phyloP scores from a whole-genome alignment of 2,797 vertebrate species.

The Remorina albescens region DNA sequence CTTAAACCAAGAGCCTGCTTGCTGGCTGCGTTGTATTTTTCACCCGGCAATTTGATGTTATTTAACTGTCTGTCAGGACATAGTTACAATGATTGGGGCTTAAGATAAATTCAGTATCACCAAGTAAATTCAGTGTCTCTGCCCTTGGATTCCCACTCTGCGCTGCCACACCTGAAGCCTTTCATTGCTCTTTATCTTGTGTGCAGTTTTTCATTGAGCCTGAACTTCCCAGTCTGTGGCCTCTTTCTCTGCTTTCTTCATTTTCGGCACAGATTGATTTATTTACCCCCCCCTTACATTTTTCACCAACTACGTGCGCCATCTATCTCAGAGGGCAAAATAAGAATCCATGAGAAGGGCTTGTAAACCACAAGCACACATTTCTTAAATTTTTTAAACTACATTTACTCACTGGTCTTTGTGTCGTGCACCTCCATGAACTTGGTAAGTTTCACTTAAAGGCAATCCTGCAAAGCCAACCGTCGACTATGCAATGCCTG shows the following conservation, averaged over 20 bases:
- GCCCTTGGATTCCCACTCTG: slow-evolving; percentile 7
- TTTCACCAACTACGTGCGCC: slow-evolving; percentile 38
- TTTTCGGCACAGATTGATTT: slow-evolving; percentile 40
- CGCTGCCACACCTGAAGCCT: neutral
- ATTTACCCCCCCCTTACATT: no score
- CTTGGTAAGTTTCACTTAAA: no score
- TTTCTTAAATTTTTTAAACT: no score
- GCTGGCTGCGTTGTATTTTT: slow-evolving; percentile 4
- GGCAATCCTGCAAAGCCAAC: slow-evolving; percentile 38
- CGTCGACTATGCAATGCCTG: slow-evolving; percentile 19
- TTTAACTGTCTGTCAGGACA: slow-evolving; percentile 19
- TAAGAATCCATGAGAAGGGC: no score
- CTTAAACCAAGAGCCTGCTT: slow-evolving; percentile 9
- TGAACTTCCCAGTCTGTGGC: slow-evolving; percentile 24
- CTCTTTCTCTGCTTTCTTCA: slow-evolving; percentile 27
- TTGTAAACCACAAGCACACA: no score
- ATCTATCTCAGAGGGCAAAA: no score
- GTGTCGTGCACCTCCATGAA: no score
- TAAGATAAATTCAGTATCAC: slow-evolving; percentile 7
- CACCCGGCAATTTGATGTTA: slow-evolving; percentile 4
- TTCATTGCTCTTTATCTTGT: slow-evolving; percentile 2
- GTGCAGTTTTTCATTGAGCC: slow-evolving; percentile 7
- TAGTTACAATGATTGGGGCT: neutral
- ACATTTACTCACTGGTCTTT: no score
- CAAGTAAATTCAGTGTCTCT: slow-evolving; percentile 13